A percentile compares a stretch with the other conserved stretches of the same genome.
These are phyloP conservation scores for Calvadosia cruxmelitensis DNA, from an alignment of 30 jellyfish, hydroid and myxozoan genomes.

Conservation along the genomic window DNA sequence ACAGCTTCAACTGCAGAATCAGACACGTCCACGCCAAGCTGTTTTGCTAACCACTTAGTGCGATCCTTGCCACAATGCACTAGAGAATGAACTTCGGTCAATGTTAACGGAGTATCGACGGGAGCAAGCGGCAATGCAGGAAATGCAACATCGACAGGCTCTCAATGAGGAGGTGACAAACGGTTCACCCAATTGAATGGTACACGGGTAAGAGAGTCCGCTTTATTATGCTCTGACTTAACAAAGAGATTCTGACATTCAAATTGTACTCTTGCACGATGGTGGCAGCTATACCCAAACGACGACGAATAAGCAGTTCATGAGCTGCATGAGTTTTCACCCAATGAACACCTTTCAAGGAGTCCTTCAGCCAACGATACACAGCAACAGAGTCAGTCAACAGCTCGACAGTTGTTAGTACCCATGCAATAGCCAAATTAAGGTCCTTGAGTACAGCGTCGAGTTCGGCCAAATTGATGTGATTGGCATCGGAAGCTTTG, in stretches of 20 bases:
- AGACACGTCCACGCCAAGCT: no score
- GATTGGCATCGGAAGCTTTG: conserved; percentile 8
- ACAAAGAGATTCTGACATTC: neutral
- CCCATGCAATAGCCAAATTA: conserved; percentile 16
- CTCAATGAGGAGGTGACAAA: no score
- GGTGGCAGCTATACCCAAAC: neutral
- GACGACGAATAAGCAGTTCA: conserved; percentile 8
- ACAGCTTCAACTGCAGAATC: no score
- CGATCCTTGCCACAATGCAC: no score
- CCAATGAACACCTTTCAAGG: neutral
- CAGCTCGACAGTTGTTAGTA: conserved; percentile 1
- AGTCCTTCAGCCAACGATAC: conserved; percentile 6
- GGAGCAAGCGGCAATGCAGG: no score
- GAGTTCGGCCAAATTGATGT: conserved; percentile 22
- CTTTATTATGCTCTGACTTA: neutral
- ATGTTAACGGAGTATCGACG: no score
- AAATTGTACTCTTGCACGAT: neutral
- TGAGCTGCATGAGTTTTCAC: conserved; percentile 1
- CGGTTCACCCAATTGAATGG: neutral
- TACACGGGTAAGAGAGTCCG: neutral
- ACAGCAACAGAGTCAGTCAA: conserved; percentile 21
- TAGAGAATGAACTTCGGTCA: no score
- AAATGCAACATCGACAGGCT: no score
- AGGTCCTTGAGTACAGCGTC: conserved; percentile 22
- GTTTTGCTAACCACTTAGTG: no score